phyloP scores from a whole-genome alignment of 2,888 invertebrate genomes.

The Hoplodrina ambigua region DNA sequence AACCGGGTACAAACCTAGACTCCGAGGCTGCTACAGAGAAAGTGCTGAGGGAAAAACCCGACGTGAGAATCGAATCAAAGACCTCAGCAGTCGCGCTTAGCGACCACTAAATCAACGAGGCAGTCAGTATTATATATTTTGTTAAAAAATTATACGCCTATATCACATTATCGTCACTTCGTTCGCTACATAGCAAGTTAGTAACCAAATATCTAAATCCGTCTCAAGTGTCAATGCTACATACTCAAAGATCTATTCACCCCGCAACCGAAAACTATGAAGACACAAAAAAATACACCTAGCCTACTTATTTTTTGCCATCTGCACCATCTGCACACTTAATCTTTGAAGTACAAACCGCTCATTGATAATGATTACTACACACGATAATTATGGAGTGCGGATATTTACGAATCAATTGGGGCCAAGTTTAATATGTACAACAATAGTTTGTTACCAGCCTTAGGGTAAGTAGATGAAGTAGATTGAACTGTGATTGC shows the following conservation, averaged over 20 bases:
- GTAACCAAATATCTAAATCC: constrained; percentile 42
- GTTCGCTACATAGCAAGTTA: not conserved
- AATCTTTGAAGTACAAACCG: constrained; percentile 51
- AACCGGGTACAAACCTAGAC: too few species aligned
- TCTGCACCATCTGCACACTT: constrained; percentile 39
- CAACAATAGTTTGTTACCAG: constrained; percentile 54
- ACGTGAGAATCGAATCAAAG: too few species aligned
- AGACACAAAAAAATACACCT: constrained; percentile 26
- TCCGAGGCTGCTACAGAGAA: too few species aligned
- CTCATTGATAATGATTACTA: constrained; percentile 59
- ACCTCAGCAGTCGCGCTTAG: too few species aligned
- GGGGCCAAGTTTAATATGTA: constrained; percentile 42
- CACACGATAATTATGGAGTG: constrained; percentile 61
- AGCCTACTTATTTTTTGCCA: constrained; percentile 48
- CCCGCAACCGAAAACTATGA: constrained; percentile 33
- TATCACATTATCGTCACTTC: not conserved
- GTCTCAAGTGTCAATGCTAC: constrained; percentile 41
- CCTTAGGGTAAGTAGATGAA: constrained; percentile 47
- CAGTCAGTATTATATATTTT: too few species aligned
- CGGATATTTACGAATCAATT: constrained; percentile 60
- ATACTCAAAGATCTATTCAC: constrained; percentile 48
- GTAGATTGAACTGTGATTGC: constrained; percentile 40
- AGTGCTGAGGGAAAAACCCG: too few species aligned
- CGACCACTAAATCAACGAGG: too few species aligned
- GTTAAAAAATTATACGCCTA: too few species aligned